A percentile compares a stretch with the other conserved stretches of the same genome.
phyloP scores from a whole-genome alignment of 2,113 vertebrate genomes.

The Apodemus speciosus region DNA sequence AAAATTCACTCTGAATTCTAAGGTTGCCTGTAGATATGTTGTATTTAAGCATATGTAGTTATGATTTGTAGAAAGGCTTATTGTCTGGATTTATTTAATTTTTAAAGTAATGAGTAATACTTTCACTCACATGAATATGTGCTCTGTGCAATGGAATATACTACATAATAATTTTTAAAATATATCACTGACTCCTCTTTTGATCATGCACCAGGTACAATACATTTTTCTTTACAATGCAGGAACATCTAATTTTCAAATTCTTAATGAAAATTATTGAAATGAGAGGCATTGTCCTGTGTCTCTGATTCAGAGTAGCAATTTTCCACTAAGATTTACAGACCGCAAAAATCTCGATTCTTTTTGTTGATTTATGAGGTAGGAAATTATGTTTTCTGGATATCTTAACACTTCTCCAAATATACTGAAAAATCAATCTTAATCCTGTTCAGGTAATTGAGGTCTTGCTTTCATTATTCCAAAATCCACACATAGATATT shows the following conservation, averaged over 20 bases:
- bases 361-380: slow-evolving; percentile 47
- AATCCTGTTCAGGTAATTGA: slow-evolving; percentile 41
- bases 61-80: neutral
- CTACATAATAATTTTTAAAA: slow-evolving; percentile 27
- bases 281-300: neutral
- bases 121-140: neutral
- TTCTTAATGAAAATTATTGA: slow-evolving; percentile 39
- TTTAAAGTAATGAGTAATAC: neutral
- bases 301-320: neutral
- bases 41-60: neutral
- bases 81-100: slow-evolving; percentile 26
- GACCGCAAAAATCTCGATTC: neutral
- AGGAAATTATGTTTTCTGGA: neutral
- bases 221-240: slow-evolving; percentile 38
- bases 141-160: neutral
- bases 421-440: slow-evolving; percentile 32
- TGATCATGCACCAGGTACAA: neutral
- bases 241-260: slow-evolving; percentile 36
- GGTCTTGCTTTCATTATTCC: slow-evolving; percentile 17
- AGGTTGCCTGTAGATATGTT: neutral
- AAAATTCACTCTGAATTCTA: neutral
- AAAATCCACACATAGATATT: neutral
- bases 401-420: slow-evolving; percentile 28
- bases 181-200: neutral
- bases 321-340: neutral